A percentile compares a stretch with the other conserved stretches of the same genome.
phyloP scores from a whole-genome alignment of 23 tunicate genomes.

The Corella eumyota region DNA sequence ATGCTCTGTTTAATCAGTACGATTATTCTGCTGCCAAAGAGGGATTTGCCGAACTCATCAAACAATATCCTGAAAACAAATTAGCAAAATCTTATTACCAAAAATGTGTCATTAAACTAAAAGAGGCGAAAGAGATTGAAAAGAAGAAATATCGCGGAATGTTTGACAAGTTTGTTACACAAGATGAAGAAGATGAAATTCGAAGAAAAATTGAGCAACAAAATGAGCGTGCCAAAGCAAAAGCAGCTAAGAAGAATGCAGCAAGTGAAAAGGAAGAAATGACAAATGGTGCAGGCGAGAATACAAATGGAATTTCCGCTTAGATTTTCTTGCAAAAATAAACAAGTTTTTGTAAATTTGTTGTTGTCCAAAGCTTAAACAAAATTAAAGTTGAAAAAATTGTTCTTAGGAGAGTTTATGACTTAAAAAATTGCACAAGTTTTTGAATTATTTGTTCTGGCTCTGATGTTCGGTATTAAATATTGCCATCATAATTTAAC shows the following conservation, averaged over 20 bases:
- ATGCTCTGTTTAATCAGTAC: constrained; percentile 15
- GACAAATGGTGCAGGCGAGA: not conserved
- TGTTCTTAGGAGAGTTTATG: too few relatives aligned
- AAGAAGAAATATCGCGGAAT: constrained; percentile 37
- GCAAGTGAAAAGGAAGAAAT: not conserved
- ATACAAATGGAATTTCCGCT: not conserved
- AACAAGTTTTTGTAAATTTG: too few relatives aligned
- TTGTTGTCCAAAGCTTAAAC: too few relatives aligned
- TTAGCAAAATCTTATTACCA: constrained; percentile 2
- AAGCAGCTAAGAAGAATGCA: constrained; percentile 24
- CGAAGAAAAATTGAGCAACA: constrained; percentile 24
- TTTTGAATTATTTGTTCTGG: too few relatives aligned
- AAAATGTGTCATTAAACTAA: not conserved
- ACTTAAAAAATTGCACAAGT: too few relatives aligned
- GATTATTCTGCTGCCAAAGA: constrained; percentile 38
- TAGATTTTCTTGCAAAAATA: not conserved
- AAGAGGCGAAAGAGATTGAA: constrained; percentile 28
- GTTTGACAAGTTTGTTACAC: constrained; percentile 65
- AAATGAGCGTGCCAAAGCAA: constrained; percentile 19
- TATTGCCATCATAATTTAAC: too few relatives aligned
- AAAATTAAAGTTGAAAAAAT: too few relatives aligned
- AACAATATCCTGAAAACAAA: constrained; percentile 41
- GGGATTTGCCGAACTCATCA: constrained; percentile 31
- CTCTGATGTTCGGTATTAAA: too few relatives aligned
- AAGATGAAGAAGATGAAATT: constrained; percentile 45